A percentile compares a stretch with the other conserved stretches of the same genome.
These are phyloP conservation scores for Holacanthus passer DNA, from an alignment of 2,113 vertebrate species.

Conservation along the genomic window DNA sequence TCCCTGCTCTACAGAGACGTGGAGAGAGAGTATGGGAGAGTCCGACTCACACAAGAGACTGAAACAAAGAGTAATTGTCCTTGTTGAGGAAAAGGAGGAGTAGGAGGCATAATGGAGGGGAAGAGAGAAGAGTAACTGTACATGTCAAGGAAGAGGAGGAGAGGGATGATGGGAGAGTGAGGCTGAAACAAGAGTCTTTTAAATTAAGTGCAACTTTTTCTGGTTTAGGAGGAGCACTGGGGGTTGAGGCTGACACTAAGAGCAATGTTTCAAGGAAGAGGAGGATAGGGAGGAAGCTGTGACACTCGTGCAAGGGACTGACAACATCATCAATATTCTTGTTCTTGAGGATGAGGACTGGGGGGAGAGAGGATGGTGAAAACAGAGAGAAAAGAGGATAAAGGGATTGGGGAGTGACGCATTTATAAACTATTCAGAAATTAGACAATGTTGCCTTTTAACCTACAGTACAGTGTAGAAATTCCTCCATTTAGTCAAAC, in stretches of 20 bases:
- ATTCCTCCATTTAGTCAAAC: slow-evolving; percentile 18
- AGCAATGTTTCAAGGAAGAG: slow-evolving; percentile 22
- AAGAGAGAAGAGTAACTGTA: slow-evolving; percentile 29
- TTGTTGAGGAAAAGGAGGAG: slow-evolving; percentile 85
- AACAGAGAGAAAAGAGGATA: not conserved
- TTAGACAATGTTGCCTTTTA: slow-evolving; percentile 58
- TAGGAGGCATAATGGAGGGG: slow-evolving; percentile 29
- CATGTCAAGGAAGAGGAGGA: slow-evolving; percentile 24
- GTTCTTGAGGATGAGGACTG: not conserved
- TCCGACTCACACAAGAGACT: slow-evolving; percentile 85
- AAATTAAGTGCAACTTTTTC: slow-evolving; percentile 38
- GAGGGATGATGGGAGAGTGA: slow-evolving; percentile 19
- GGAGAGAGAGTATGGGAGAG: slow-evolving; percentile 89
- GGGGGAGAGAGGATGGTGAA: not conserved
- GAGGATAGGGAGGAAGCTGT: not conserved
- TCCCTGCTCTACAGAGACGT: slow-evolving; percentile 93
- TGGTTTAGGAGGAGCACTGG: slow-evolving; percentile 11
- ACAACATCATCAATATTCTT: slow-evolving; percentile 16
- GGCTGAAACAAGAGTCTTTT: slow-evolving; percentile 16
- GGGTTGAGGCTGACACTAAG: slow-evolving; percentile 5
- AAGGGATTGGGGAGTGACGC: not conserved
- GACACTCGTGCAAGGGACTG: not conserved
- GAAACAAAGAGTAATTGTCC: slow-evolving; percentile 88
- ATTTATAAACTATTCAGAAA: slow-evolving; percentile 42
- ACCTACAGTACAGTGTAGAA: slow-evolving; percentile 10